Evolutionary conservation across 2,888 invertebrate species (phyloP), one percentile per base, ranked within the genome.

Genomic region (Bellardia bayeri): DNA sequence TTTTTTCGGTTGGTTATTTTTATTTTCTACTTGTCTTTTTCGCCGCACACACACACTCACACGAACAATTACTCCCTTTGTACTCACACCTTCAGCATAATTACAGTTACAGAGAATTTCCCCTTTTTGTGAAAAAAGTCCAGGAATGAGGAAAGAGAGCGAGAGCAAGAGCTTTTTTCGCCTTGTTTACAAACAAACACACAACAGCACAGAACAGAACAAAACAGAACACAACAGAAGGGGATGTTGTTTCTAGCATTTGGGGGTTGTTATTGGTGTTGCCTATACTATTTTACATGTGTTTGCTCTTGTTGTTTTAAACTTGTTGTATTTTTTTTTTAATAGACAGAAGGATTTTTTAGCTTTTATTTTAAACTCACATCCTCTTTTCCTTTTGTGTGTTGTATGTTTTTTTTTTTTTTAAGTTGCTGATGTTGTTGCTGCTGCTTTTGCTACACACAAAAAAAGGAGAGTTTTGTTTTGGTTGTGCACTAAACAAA

Each of bases 1-100:
- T 90, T 91, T 90, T 90, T 90, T 90, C 89, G 90, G 88, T 91
- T 90, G 89, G 89, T 89, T 90, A 89, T 90, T 90, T 90, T 90
- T 89, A 87, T 87, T 85, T 88, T 87, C 75, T 82, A 61, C 84
- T 76, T 88, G 75, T 85, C 79, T 78, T 85, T 87, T 88, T 87
- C 88, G 88, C 89, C 87, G 89, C 86, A 74, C 68, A 61, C 45
- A 69, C 51, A 81, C 74, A 49, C 82, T 56, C 16, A 68, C 30
- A 58, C 79, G 79, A 49, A 9, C 58, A 58, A 42, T 83, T 72
- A 71, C 75, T 79, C 61, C 79, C 82, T 83, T 75, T 68, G 6
- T 16, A 74, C 83, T 82, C 72, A 37, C 63, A 40, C 63, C 74
- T 23, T 45, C 11, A 33, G 30, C n/a, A 66, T 30, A 72, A 4